These are phyloP conservation scores for Lucilia sericata DNA, from an alignment of 1,140 invertebrate genomes.

Conservation along the genomic window DNA sequence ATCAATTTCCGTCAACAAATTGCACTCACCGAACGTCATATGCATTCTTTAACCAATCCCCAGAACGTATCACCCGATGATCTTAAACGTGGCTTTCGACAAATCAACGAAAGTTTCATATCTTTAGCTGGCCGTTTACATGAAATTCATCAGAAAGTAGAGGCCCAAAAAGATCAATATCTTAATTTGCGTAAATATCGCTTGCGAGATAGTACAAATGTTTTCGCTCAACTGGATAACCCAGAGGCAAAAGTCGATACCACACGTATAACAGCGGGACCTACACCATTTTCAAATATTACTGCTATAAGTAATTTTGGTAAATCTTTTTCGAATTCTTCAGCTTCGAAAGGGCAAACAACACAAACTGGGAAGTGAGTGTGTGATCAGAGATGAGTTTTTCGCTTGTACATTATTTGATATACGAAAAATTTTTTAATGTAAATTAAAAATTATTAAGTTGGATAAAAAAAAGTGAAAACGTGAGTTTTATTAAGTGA, in stretches of 20 bases:
- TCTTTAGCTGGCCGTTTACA: conserved; percentile 87
- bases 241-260: conserved; percentile 54
- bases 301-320: conserved; percentile 60
- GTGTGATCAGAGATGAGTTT: neutral
- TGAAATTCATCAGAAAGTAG: conserved; percentile 79
- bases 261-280: conserved; percentile 70
- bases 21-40: conserved; percentile 79
- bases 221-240: conserved; percentile 74
- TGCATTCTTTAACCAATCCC: conserved; percentile 77
- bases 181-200: conserved; percentile 82
- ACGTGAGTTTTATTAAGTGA: neutral
- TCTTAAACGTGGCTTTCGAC: conserved; percentile 75
- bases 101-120: conserved; percentile 87
- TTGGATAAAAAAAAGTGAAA: neutral
- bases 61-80: conserved; percentile 77
- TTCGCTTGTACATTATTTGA: too few relatives aligned
- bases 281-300: conserved; percentile 72
- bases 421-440: neutral
- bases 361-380: conserved; percentile 22
- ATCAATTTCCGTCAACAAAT: conserved; percentile 79
- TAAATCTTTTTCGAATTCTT: conserved; percentile 54
- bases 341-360: conserved; percentile 48
- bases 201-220: conserved; percentile 81
- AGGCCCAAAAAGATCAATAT: conserved; percentile 86
- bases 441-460: conserved; percentile 2